A percentile compares a stretch with the other conserved stretches of the same genome.
phyloP scores from a whole-genome alignment of 2,797 vertebrate species.

The Lepilemur ruficaudatus region DNA sequence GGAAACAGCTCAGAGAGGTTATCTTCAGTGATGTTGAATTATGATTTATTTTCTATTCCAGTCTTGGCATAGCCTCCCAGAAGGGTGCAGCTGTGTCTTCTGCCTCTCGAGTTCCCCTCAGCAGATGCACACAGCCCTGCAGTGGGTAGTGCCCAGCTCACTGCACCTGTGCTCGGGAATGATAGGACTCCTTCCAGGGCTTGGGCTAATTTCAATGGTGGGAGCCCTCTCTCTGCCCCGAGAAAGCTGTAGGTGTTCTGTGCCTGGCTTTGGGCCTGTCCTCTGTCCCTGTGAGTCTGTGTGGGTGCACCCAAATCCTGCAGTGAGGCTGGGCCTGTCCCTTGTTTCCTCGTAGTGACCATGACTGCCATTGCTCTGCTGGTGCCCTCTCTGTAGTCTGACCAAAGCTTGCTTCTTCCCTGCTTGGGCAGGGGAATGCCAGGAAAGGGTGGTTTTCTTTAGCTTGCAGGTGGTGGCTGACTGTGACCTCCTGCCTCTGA shows the following conservation, averaged over 20 bases:
- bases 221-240: neutral
- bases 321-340: neutral
- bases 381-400: neutral
- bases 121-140: neutral
- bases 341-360: neutral
- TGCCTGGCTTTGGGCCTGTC: neutral
- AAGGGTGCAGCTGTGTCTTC: neutral
- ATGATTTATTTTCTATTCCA: neutral
- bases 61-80: neutral
- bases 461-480: neutral
- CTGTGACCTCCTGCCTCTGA: neutral
- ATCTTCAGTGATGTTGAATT: neutral
- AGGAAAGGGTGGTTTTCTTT: neutral
- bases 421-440: neutral
- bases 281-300: neutral
- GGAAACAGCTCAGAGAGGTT: conserved; percentile 32
- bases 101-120: neutral
- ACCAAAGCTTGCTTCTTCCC: neutral
- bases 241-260: neutral
- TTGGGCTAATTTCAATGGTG: neutral
- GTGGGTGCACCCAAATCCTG: neutral
- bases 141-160: neutral
- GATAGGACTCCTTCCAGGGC: neutral
- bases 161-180: neutral
- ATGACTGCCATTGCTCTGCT: neutral